Base-by-base conservation (phyloP, 2,888 invertebrate species). In the Incurvaria masculella region DNA sequence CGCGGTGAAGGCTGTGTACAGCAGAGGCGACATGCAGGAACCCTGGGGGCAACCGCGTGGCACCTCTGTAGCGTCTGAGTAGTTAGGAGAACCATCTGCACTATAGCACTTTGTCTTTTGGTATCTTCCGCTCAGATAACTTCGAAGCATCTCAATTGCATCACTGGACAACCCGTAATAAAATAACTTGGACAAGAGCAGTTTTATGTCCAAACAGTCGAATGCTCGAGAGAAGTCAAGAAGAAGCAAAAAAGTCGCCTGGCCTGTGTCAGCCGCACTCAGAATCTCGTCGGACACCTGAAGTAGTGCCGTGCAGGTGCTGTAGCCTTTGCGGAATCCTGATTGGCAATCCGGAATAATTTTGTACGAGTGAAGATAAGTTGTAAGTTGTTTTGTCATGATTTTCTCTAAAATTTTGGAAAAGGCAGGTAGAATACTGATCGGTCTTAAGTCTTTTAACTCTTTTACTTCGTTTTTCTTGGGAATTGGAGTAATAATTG, bases 201-300 rank as follows among this genome's bases (percentile, higher is more conserved):
- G 27, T 2, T 44, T 38, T 39, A 52, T 57, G 48, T 57, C 47
- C 1, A 61, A 55, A 17, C 49, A 48, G 40, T 62, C 61, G 41
- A 62, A 62, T 5, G 60, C 62, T 16, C 60, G 57, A 0, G 59
- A 57, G 39, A 56, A 61, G 45, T 62, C 61, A 5, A 61, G 52
- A 1, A 60, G 42, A 1, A 55, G 49, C 2, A 59, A 38, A 1
- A 60, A 19, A 0, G 57, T 57, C 4, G 56, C 48, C 43, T 43
- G 38, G 2, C 55, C 52, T 1, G 21, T 18, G 41, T 65, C 61
- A 1, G 52, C 51, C 1, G 53, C 57, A 1, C 26, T 19, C 4
- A 59, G 41, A 1, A 60, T 49, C 40, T 61, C 54, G 20, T 61
- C 58, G 1, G 52, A 17, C 0, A 62, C 52, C n/a, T 54, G 53